Conservation (phyloP, 2,113 vertebrate species). For the Mustela nigripes region DNA sequence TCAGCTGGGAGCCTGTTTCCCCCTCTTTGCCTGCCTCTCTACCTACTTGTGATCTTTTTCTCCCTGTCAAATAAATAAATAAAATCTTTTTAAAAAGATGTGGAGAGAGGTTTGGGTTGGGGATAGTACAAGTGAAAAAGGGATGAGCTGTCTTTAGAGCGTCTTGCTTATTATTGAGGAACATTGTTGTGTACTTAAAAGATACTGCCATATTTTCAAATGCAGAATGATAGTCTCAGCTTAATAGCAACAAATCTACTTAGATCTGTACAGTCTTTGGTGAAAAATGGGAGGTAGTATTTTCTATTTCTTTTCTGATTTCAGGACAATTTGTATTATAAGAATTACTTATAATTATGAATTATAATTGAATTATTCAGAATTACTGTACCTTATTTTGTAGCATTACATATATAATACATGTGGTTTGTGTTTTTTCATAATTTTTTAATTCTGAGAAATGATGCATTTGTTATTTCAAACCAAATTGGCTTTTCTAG, state of each 20-base stretch:
- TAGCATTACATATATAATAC: neutral
- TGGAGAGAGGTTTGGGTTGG: neutral
- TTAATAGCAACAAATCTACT: neutral
- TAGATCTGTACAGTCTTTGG: neutral
- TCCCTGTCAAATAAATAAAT: no score
- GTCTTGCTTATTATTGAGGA: neutral
- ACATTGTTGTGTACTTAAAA: neutral
- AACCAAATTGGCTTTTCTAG: slow-evolving; percentile 39
- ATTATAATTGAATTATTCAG: neutral
- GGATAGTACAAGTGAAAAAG: neutral
- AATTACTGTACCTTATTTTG: slow-evolving; percentile 12
- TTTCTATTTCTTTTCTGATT: slow-evolving; percentile 55
- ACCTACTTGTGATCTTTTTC: no score
- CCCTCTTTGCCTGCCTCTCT: no score
- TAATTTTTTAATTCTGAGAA: slow-evolving; percentile 47
- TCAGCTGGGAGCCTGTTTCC: no score
- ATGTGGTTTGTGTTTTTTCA: slow-evolving; percentile 27
- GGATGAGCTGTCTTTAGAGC: neutral
- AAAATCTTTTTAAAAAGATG: neutral
- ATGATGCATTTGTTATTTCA: slow-evolving; percentile 21
- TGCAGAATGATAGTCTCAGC: neutral
- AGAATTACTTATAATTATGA: neutral
- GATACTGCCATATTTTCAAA: neutral
- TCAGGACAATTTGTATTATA: slow-evolving; percentile 37
- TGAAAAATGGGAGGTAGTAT: neutral